A percentile compares a stretch with the other conserved stretches of the same genome.
phyloP scores from a whole-genome alignment of 2,888 invertebrate species.

The Cantharis rustica region DNA sequence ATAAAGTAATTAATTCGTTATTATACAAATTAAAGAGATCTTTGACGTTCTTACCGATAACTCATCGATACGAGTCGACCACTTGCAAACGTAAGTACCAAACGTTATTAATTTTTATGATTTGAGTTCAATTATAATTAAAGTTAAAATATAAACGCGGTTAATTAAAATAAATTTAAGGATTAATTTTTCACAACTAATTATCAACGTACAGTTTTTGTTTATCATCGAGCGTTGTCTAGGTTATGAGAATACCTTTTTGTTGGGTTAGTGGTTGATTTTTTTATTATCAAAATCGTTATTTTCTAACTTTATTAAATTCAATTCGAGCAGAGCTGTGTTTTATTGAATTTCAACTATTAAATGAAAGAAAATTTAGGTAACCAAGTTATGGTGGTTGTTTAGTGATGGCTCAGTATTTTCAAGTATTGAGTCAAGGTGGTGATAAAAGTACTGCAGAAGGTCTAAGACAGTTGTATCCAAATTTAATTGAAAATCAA shows the following conservation, averaged over 20 bases:
- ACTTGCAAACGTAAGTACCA: neutral
- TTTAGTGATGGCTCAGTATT: constrained; percentile 69
- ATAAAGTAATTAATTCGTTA: neutral
- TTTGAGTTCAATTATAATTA: neutral
- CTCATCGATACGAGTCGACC: neutral
- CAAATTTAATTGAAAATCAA: constrained; percentile 59
- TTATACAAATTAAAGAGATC: neutral
- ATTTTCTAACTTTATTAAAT: neutral
- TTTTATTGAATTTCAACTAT: neutral
- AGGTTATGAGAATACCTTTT: neutral
- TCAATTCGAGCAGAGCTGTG: neutral
- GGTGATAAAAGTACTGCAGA: constrained; percentile 60
- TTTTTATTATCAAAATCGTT: neutral
- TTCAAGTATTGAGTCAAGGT: constrained; percentile 66
- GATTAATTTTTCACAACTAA: neutral
- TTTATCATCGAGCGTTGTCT: neutral
- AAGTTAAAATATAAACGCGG: neutral
- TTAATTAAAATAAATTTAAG: neutral
- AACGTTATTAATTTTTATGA: neutral
- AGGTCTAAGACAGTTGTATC: constrained; percentile 68
- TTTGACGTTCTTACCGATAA: neutral
- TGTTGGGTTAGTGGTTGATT: neutral
- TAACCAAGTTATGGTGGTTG: neutral
- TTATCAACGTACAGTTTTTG: neutral
- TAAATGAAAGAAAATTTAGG: neutral